phyloP scores from a whole-genome alignment of 2,113 vertebrate species.

The Neotoma lepida region DNA sequence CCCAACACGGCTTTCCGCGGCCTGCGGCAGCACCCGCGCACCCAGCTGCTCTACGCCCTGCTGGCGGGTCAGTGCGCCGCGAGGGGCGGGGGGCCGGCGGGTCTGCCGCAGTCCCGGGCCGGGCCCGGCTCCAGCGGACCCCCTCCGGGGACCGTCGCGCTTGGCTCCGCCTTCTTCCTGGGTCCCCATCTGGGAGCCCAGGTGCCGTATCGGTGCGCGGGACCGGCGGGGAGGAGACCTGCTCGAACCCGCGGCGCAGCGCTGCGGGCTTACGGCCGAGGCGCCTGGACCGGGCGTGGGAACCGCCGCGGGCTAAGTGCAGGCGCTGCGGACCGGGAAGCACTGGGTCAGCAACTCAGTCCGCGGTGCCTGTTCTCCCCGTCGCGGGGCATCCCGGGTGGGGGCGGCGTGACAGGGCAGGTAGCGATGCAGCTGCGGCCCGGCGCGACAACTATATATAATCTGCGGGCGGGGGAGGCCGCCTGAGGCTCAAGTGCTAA shows the following conservation, averaged over 20 bases:
- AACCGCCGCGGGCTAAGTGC: neutral
- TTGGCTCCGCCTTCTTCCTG: neutral
- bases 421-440: constrained; percentile 48
- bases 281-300: constrained; percentile 53
- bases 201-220: neutral
- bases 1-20: constrained; percentile 96
- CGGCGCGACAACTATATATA: constrained; percentile 73
- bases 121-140: neutral
- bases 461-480: constrained; percentile 68
- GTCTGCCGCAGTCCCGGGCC: neutral
- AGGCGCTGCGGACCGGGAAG: neutral
- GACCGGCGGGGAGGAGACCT: neutral
- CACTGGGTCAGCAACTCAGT: neutral
- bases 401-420: constrained; percentile 60
- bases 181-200: neutral
- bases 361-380: too few species aligned
- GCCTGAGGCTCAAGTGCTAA: constrained; percentile 60
- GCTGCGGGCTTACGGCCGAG: neutral
- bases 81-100: neutral
- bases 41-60: constrained; percentile 92
- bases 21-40: constrained; percentile 91
- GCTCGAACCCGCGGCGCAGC: neutral
- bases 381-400: neutral
- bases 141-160: neutral
- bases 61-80: constrained; percentile 90